Percentiles rank a stretch among this genome's conserved stretches.
These are phyloP conservation scores for Drosophila albomicans DNA, from an alignment of 1,140 invertebrate species.

Conservation along the genomic window DNA sequence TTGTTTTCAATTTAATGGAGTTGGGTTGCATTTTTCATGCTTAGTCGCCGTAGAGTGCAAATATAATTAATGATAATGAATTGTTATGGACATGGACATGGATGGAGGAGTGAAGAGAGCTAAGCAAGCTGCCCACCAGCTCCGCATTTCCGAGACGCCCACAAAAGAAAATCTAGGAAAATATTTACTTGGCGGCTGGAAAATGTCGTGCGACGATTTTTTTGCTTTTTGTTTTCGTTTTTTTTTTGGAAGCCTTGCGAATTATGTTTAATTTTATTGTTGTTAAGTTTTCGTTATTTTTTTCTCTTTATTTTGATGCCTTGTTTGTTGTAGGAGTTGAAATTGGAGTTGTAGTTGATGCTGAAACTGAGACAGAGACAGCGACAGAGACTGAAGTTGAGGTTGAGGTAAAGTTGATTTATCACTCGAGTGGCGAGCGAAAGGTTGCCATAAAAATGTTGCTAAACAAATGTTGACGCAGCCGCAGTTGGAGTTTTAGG, in stretches of 20 bases:
- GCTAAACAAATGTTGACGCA: constrained; percentile 69
- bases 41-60: constrained; percentile 60
- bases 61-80: constrained; percentile 83
- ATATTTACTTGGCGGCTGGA: constrained; percentile 21
- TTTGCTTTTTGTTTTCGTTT: constrained; percentile 14
- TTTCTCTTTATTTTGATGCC: neutral
- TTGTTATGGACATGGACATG: constrained; percentile 63
- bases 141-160: constrained; percentile 55
- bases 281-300: constrained; percentile 1
- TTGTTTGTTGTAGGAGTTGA: constrained; percentile 32
- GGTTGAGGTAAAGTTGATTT: constrained; percentile 55
- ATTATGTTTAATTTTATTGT: constrained; percentile 45
- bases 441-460: constrained; percentile 71
- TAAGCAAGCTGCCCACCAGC: constrained; percentile 27
- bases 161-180: constrained; percentile 28
- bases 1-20: constrained; percentile 80
- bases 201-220: constrained; percentile 64
- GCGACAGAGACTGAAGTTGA: constrained; percentile 5
- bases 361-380: constrained; percentile 3
- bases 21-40: constrained; percentile 75
- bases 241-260: constrained; percentile 33
- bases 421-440: constrained; percentile 65
- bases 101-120: neutral
- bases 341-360: constrained; percentile 34
- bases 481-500: constrained; percentile 5